Base-by-base conservation (phyloP, 2,888 invertebrate species). In the Mechanitis messenoides region DNA sequence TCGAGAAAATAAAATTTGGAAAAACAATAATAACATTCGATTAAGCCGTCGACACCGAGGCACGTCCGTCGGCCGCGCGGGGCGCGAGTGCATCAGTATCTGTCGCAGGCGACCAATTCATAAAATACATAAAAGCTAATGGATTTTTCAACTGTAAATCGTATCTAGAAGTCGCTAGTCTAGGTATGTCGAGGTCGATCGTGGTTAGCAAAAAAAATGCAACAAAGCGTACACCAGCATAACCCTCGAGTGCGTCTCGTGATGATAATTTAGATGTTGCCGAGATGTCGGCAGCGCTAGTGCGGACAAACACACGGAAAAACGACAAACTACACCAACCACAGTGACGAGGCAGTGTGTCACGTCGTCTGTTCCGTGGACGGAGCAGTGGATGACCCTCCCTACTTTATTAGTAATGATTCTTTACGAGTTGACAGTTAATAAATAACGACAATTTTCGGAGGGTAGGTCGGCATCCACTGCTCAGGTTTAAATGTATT, bases 401-500 rank as follows among this genome's bases (percentile, higher is more conserved):
- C 9, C 7, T 1, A 42, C 2, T 9, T 9, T 20, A 46, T n/a
- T 1, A 12, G 46, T 12, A 46, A n/a, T 12, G 9, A 46, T 20
- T n/a, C 11, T 46, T 5, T 4, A 5, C 6, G 46, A 11, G 46
- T n/a, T 9, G 12, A 9, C 46, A 11, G 4, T n/a, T 11, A 20
- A 20, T 20, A n/a, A 45, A 6, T 20, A 47, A 28, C 4, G n/a
- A 28, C 1, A 20, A 47, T n/a, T 3, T 11, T n/a, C 20, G 12
- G 45, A 53, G 33, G 53, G 59, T 54, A 56, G 53, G 35, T 20
- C 54, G 47, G 53, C 55, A 45, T 53, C 57, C 64, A 64, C 65
- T 57, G 62, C 64, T 63, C 62, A 69, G 76, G 68, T 70, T 68
- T 66, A 75, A 77, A 81, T 83, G 87, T 87, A 87, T 87, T 87